phyloP scores from a whole-genome alignment of 2,797 vertebrate species.

The Aulostomus chinensis region DNA sequence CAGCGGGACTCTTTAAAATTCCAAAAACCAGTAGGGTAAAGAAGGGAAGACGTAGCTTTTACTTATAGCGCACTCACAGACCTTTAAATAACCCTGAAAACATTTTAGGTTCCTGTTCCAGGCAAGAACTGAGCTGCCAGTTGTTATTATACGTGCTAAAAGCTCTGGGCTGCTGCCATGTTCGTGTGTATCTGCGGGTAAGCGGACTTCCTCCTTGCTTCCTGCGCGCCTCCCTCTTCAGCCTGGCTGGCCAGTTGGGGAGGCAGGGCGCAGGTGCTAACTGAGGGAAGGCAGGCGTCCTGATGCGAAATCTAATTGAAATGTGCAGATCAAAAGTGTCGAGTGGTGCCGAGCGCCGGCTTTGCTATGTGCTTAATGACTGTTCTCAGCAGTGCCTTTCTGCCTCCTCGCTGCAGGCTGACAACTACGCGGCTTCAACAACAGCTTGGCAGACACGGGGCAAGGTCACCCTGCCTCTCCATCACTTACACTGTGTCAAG shows the following conservation, averaged over 20 bases:
- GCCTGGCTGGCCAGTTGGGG: conserved; percentile 33
- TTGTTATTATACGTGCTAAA: conserved; percentile 11
- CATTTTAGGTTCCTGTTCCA: background rate
- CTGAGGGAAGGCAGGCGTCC: conserved; percentile 77
- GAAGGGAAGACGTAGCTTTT: background rate
- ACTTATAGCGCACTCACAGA: conserved; percentile 1
- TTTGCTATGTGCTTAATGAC: conserved; percentile 76
- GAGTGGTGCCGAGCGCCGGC: conserved; percentile 69
- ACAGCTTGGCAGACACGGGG: conserved; percentile 69
- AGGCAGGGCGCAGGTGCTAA: conserved; percentile 73
- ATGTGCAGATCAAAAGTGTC: conserved; percentile 81
- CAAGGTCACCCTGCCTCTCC: conserved; percentile 79
- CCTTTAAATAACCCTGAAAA: background rate
- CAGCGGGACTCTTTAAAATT: conserved; percentile 19
- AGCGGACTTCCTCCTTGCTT: conserved; percentile 25
- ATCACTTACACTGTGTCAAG: conserved; percentile 75
- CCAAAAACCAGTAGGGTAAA: conserved; percentile 7
- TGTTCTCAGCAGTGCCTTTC: conserved; percentile 67
- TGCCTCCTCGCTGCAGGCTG: conserved; percentile 61
- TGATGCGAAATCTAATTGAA: conserved; percentile 85
- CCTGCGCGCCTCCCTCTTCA: conserved; percentile 37
- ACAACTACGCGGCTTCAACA: conserved; percentile 63
- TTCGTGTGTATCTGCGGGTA: conserved; percentile 21
- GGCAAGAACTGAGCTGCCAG: conserved; percentile 15
- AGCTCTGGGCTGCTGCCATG: conserved; percentile 18